Percentiles rank a stretch among this genome's conserved stretches.
These are phyloP conservation scores for Acromyrmex charruanus DNA, from an alignment of 1,140 invertebrate genomes.

Conservation along the genomic window DNA sequence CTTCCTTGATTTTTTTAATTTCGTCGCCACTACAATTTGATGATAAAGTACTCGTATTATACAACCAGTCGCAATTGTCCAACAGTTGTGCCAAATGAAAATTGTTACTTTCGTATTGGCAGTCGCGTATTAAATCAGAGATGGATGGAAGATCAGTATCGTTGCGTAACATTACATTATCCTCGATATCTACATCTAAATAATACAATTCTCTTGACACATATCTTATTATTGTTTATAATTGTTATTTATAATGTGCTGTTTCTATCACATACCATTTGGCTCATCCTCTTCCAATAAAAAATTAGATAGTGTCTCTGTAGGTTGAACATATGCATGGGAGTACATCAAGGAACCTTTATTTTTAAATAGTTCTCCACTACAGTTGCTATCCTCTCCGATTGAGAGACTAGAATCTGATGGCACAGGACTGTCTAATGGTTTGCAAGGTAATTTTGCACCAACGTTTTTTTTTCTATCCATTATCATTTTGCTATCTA, in stretches of 20 bases:
- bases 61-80: slow-evolving; percentile 75
- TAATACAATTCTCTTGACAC: slow-evolving; percentile 9
- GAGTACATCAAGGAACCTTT: slow-evolving; percentile 76
- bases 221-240: not conserved
- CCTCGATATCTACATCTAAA: slow-evolving; percentile 79
- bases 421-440: slow-evolving; percentile 71
- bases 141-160: slow-evolving; percentile 73
- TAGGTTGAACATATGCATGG: slow-evolving; percentile 80
- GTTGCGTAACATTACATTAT: slow-evolving; percentile 71
- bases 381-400: slow-evolving; percentile 80
- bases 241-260: not conserved
- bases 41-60: slow-evolving; percentile 53
- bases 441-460: slow-evolving; percentile 68
- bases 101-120: slow-evolving; percentile 74
- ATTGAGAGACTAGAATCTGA: slow-evolving; percentile 82
- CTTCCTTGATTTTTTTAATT: slow-evolving; percentile 59
- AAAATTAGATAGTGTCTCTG: slow-evolving; percentile 82
- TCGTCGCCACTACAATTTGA: slow-evolving; percentile 44
- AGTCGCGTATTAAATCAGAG: slow-evolving; percentile 78
- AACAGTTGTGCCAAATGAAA: slow-evolving; percentile 69
- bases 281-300: slow-evolving; percentile 83
- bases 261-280: slow-evolving; percentile 72
- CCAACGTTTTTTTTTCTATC: slow-evolving; percentile 79
- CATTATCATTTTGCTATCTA: slow-evolving; percentile 79
- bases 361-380: slow-evolving; percentile 71